phyloP scores from a whole-genome alignment of 2,888 invertebrate genomes.

The Selenia dentaria region DNA sequence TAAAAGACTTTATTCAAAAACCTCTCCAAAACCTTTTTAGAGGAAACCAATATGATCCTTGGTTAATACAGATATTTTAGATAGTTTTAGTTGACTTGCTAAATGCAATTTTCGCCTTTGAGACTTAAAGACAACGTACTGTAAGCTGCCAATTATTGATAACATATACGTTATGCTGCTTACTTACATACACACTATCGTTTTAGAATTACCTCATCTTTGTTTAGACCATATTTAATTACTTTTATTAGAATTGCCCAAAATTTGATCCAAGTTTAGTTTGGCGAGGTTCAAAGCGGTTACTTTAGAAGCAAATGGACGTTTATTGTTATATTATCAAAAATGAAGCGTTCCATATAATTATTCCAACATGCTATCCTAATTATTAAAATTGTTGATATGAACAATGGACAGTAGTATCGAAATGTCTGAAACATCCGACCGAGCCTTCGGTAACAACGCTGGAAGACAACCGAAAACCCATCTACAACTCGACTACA shows the following conservation, averaged over 20 bases:
- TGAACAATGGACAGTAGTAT: slow-evolving; percentile 5
- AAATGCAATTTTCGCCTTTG: no score
- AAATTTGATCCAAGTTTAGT: slow-evolving; percentile 31
- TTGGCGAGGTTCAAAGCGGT: slow-evolving; percentile 45
- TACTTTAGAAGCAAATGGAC: slow-evolving; percentile 48
- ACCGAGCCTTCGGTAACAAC: slow-evolving; percentile 7
- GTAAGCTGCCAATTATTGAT: no score
- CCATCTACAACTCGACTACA: slow-evolving; percentile 37
- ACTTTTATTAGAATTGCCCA: slow-evolving; percentile 24
- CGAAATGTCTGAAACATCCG: background rate
- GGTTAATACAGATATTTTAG: no score
- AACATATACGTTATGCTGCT: no score
- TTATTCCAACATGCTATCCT: background rate
- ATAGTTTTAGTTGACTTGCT: no score
- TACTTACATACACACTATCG: no score
- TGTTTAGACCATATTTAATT: no score
- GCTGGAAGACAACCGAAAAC: slow-evolving; percentile 48
- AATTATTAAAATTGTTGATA: slow-evolving; percentile 10
- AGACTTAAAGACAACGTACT: no score
- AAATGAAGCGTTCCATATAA: background rate
- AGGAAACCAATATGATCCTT: no score
- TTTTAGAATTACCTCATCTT: no score
- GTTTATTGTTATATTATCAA: slow-evolving; percentile 16
- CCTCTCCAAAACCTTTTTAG: no score
- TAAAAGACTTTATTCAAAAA: no score